These are phyloP conservation scores for Podabrus alpinus DNA, from an alignment of 2,888 invertebrate species.

Conservation along the genomic window DNA sequence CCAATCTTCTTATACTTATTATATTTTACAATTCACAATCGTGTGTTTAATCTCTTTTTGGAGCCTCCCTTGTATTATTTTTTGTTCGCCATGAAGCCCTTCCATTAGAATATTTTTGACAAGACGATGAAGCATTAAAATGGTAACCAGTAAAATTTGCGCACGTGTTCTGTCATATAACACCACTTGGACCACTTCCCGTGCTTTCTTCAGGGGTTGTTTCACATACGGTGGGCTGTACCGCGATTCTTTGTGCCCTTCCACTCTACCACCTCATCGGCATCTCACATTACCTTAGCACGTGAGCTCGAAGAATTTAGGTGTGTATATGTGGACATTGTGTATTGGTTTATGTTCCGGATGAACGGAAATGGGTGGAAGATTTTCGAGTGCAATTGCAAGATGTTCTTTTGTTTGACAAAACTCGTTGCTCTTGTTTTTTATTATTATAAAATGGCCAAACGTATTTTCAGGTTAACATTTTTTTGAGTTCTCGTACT, in stretches of 20 bases:
- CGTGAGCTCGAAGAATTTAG: slow-evolving; percentile 30
- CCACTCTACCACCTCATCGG: slow-evolving; percentile 25
- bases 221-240: slow-evolving; percentile 36
- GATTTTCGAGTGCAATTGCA: slow-evolving; percentile 38
- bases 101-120: slow-evolving; percentile 28
- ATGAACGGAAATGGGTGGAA: slow-evolving; percentile 50
- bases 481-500: not conserved
- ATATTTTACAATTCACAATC: not conserved
- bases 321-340: slow-evolving; percentile 36
- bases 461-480: not conserved
- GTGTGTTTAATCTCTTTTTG: not conserved
- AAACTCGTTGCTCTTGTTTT: slow-evolving; percentile 8
- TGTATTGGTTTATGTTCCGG: slow-evolving; percentile 40
- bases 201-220: slow-evolving; percentile 44
- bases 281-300: slow-evolving; percentile 29
- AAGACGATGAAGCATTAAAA: slow-evolving; percentile 22
- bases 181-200: slow-evolving; percentile 51
- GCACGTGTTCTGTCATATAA: slow-evolving; percentile 54
- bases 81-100: slow-evolving; percentile 20
- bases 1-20: too few species aligned
- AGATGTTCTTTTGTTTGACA: slow-evolving; percentile 24
- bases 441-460: not conserved
- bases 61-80: not conserved
- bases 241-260: slow-evolving; percentile 35
- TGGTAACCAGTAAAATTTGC: slow-evolving; percentile 38